Base-by-base conservation (phyloP, 1,140 invertebrate species). In the Globodera ellingtonae region DNA sequence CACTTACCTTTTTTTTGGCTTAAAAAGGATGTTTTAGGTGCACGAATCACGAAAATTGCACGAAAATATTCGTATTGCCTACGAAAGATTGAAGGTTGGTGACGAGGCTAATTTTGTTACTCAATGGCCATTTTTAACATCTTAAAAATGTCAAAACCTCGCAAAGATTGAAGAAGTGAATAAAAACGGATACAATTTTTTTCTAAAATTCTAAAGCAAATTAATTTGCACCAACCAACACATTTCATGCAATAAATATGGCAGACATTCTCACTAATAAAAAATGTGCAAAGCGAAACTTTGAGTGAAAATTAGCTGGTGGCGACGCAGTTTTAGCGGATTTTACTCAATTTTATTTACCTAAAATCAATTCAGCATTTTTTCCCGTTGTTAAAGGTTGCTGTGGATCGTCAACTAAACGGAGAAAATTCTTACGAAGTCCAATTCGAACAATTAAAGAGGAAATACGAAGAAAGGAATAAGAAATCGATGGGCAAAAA, bases 51-150 rank as follows among this genome's bases (percentile, higher is more conserved):
- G 75, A 67, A 65, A 67, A 35, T 69, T 77, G 62, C 21, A 50
- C 47, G 75, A 77, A 77, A 77, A 77, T 47, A 59, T 75, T 21
- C 35, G 9, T 52, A 75, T 75, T 59, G 73, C 73, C 46, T 75
- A 75, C 65, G 46, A 75, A 75, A 35, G 73, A 8, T 56, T 75
- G n/a, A 75, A 75, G 50, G 73, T 75, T 6, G 56, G 15, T 62
- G 35, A 3, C 35, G 35, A 35, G 3, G 35, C 35, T 35, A 35
- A 35, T 35, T 35, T 35, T 35, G 35, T 35, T 35, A 35, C 35
- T 35, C 35, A 35, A 35, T 3, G 0, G 0, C 35, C 35, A 35
- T 35, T 35, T 35, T 35, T 35, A 35, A 35, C 35, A 35, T 2
- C 35, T 35, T 35, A 35, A 35, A 35, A 35, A 35, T 3, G 1